Evolutionary conservation across 1,140 invertebrate genomes (phyloP).

Genomic region (Sitodiplosis mosellana): DNA sequence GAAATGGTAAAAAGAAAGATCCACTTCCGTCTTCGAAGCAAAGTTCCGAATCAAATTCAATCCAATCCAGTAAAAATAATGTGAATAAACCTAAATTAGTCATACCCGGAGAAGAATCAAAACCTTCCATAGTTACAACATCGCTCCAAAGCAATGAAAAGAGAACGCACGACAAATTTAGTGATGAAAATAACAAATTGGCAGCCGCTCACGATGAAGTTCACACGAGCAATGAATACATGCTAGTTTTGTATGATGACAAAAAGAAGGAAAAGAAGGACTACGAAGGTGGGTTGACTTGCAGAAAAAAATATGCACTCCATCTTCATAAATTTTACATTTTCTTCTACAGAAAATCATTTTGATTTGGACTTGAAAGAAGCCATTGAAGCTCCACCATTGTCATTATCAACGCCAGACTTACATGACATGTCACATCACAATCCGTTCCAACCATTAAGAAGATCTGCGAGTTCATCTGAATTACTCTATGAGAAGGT

Average conservation of each 20-base stretch:
- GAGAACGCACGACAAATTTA: not conserved
- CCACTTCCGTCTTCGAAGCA: slow-evolving; percentile 8
- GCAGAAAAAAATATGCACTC: not conserved
- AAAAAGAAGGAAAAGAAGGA: slow-evolving; percentile 24
- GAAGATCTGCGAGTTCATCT: slow-evolving; percentile 59
- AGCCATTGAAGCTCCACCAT: slow-evolving; percentile 40
- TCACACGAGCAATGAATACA: slow-evolving; percentile 46
- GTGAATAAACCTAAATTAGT: not conserved
- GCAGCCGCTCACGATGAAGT: slow-evolving; percentile 18
- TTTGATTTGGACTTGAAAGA: slow-evolving; percentile 31
- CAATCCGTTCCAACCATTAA: slow-evolving; percentile 32
- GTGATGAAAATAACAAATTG: not conserved
- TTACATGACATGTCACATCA: slow-evolving; percentile 31
- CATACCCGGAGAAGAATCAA: not conserved
- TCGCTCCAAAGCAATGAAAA: too few species aligned
- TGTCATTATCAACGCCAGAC: slow-evolving; percentile 62
- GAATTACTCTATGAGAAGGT: slow-evolving; percentile 56
- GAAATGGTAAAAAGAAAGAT: slow-evolving; percentile 4
- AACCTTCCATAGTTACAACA: too few species aligned
- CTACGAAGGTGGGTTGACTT: slow-evolving; percentile 25
- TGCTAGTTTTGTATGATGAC: slow-evolving; percentile 57
- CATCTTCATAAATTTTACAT: not conserved
- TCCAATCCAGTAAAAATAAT: not conserved
- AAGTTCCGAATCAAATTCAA: slow-evolving; percentile 11
- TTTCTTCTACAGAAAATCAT: slow-evolving; percentile 12